Conservation (phyloP, 1,140 invertebrate species). For the Eubasilissa regina region DNA sequence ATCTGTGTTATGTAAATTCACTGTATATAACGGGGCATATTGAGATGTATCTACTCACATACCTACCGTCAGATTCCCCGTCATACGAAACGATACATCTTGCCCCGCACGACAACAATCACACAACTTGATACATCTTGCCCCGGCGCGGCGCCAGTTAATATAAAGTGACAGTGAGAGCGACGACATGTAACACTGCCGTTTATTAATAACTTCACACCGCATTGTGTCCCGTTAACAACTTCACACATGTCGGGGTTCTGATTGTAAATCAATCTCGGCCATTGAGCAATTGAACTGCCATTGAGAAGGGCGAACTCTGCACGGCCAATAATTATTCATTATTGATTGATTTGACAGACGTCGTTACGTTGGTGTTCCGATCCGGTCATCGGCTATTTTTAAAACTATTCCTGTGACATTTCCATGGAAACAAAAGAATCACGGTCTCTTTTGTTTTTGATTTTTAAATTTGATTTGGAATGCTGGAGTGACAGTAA, state of each 20-base stretch:
- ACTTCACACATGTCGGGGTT: slow-evolving; percentile 9
- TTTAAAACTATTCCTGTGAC: not conserved
- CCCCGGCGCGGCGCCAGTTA: slow-evolving; percentile 16
- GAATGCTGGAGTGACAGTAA: no score
- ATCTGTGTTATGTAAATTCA: no score
- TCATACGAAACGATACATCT: no score
- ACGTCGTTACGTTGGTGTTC: not conserved
- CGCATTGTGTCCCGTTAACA: slow-evolving; percentile 21
- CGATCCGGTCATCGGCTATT: not conserved
- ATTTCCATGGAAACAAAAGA: slow-evolving; percentile 12
- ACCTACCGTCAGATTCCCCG: no score
- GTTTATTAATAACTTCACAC: slow-evolving; percentile 27
- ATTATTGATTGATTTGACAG: slow-evolving; percentile 15
- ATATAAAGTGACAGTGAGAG: slow-evolving; percentile 11
- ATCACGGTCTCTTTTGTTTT: not conserved
- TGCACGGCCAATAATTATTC: slow-evolving; percentile 9
- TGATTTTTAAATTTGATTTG: not conserved
- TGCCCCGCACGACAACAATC: no score
- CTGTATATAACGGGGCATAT: no score
- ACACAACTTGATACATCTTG: slow-evolving; percentile 8
- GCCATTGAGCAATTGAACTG: slow-evolving; percentile 28
- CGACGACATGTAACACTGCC: slow-evolving; percentile 2
- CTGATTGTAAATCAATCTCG: slow-evolving; percentile 34
- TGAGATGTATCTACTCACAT: no score
- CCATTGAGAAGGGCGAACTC: slow-evolving; percentile 27